Evolutionary conservation across 2,113 vertebrate genomes (phyloP).

Genomic region (Gulo gulo): DNA sequence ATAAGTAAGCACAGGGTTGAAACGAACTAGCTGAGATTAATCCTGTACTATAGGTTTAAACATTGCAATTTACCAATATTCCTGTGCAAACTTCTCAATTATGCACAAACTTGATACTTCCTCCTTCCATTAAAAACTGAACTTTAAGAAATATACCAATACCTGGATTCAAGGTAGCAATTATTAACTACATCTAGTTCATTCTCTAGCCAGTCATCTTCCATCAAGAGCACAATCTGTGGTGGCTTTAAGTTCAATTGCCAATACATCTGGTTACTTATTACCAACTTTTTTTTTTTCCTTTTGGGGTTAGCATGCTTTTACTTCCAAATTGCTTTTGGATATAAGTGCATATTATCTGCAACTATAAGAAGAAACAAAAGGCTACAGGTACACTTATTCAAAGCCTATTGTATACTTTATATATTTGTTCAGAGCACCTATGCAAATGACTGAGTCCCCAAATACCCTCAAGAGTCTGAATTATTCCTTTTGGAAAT

Average conservation of each 20-base stretch:
- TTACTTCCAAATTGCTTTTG: neutral
- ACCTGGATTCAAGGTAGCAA: neutral
- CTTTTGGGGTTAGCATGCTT: neutral
- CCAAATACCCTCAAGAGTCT: neutral
- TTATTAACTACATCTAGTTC: neutral
- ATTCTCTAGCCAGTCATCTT: neutral
- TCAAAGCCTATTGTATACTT: neutral
- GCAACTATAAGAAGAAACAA: neutral
- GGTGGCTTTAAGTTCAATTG: neutral
- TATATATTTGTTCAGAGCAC: neutral
- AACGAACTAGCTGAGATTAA: neutral
- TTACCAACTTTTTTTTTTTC: neutral
- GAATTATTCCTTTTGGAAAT: constrained; percentile 6
- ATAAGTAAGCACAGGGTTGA: neutral
- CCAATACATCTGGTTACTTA: neutral
- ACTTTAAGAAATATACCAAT: neutral
- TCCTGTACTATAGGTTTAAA: neutral
- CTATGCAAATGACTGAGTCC: neutral
- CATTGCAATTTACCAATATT: neutral
- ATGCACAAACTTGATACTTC: neutral
- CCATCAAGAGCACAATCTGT: neutral
- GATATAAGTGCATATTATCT: neutral
- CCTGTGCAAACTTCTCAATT: neutral
- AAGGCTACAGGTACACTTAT: neutral
- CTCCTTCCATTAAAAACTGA: neutral